These are phyloP conservation scores for Pseudoips prasinana DNA, from an alignment of 2,888 invertebrate genomes.

Conservation along the genomic window DNA sequence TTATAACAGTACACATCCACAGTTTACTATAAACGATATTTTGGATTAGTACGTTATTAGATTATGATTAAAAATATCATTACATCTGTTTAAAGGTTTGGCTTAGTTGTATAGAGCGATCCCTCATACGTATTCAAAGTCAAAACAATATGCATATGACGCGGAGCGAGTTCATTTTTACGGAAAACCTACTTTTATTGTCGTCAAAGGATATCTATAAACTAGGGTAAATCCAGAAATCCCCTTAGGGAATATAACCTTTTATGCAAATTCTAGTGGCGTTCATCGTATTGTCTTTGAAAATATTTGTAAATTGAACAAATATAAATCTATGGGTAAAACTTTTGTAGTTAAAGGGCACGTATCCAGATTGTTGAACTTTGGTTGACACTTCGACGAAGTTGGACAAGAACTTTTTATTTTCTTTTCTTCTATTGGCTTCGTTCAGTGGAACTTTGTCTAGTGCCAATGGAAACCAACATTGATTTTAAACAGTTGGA, in stretches of 20 bases:
- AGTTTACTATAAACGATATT: too few relatives aligned
- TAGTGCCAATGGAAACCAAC: slow-evolving; percentile 50
- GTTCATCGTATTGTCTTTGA: too few relatives aligned
- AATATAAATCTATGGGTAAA: too few relatives aligned
- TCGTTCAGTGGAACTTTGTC: slow-evolving; percentile 46
- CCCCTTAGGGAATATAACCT: slow-evolving; percentile 16
- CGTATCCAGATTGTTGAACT: slow-evolving; percentile 50
- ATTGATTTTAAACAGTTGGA: slow-evolving; percentile 52
- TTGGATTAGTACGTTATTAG: too few relatives aligned
- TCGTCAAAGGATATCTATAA: slow-evolving; percentile 24
- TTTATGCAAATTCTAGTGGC: slow-evolving; percentile 27
- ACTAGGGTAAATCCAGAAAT: slow-evolving; percentile 18
- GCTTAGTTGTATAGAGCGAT: too few relatives aligned
- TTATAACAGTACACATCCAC: too few relatives aligned
- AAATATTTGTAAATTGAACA: too few relatives aligned
- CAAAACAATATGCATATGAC: slow-evolving; percentile 14
- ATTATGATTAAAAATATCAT: too few relatives aligned
- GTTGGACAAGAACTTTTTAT: slow-evolving; percentile 55
- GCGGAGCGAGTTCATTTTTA: slow-evolving; percentile 13
- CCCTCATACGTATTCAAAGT: slow-evolving; percentile 2
- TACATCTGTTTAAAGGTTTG: too few relatives aligned
- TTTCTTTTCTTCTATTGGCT: slow-evolving; percentile 55
- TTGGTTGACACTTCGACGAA: slow-evolving; percentile 57
- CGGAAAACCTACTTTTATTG: slow-evolving; percentile 22
- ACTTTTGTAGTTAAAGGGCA: slow-evolving; percentile 2